Evolutionary conservation across 2,113 vertebrate genomes (phyloP), one percentile per base, ranked within the genome.

Genomic region (Hippocampus barbouri): DNA sequence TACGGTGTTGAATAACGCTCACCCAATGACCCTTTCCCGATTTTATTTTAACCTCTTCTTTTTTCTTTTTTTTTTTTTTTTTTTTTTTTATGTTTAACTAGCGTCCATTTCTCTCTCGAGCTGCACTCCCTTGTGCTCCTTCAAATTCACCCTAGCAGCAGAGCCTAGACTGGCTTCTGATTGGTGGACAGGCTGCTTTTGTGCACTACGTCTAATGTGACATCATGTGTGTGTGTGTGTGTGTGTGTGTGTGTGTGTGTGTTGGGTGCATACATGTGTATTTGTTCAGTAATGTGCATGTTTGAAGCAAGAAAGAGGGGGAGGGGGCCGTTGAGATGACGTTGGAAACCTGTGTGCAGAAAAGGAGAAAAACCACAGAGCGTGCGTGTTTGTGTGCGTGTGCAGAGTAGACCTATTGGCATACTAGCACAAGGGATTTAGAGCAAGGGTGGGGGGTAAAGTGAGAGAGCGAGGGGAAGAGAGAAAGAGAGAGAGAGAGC

Each of bases 91-190:
- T n/a, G 5, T 54, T 57, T 21, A 66, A 76, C 51, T 49, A 57
- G 21, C 63, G 68, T 21, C 40, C 56, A 34, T 78, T 43, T 59
- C 61, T 80, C 68, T 69, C 71, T 72, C 61, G 66, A 43, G 2
- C 69, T 74, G 41, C 73, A 79, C 79, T 73, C 83, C 38, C 73
- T 72, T 21, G 73, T 78, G 80, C 82, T 83, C 79, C 81, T 87
- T 86, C 84, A 82, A 70, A 87, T 91, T 91, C 89, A 84, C 90
- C 92, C 91, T 93, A 92, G 92, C 92, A 93, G 91, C 92, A 93
- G 85, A 89, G 81, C 77, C 76, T 70, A 73, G 80, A 72, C 77
- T 16, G 57, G 62, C 56, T 69, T 79, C 88, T 82, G 89, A 93
- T 93, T 93, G 92, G 92, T 80, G 67, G 88, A 81, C 68, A 8